A percentile compares a stretch with the other conserved stretches of the same genome.
These are phyloP conservation scores for Epinotia ramella DNA, from an alignment of 2,888 invertebrate genomes.

Conservation along the genomic window DNA sequence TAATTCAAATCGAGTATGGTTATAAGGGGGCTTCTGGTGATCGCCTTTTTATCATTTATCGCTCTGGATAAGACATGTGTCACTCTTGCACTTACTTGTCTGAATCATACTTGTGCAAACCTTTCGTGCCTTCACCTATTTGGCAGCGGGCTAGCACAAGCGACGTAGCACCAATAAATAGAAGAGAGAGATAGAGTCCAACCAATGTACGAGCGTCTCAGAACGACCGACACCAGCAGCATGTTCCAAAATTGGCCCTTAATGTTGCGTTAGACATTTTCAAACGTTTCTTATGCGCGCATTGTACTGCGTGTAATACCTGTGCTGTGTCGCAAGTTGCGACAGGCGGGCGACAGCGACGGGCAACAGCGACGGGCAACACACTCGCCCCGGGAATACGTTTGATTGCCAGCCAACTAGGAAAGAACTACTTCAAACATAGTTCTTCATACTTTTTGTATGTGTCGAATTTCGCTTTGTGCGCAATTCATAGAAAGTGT, in stretches of 20 bases:
- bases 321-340: conserved; percentile 17
- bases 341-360: conserved; percentile 11
- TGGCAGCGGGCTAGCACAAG: no score
- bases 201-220: not conserved
- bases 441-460: not conserved
- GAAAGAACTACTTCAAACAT: not conserved
- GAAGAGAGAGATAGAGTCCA: no score
- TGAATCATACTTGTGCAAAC: no score
- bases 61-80: no score
- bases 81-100: no score
- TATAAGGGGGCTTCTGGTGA: no score
- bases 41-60: no score
- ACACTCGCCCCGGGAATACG: not conserved
- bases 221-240: not conserved
- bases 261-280: not conserved
- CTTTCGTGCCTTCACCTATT: no score
- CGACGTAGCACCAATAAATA: no score
- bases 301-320: conserved; percentile 1
- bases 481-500: no score
- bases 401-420: conserved; percentile 4
- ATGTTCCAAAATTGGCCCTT: no score
- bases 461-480: not conserved
- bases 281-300: not conserved
- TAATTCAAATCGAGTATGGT: no score
- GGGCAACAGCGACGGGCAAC: conserved; percentile 1